Evolutionary conservation across 2,797 vertebrate species (phyloP).

Genomic region (Parauchenoglanis punctatus): DNA sequence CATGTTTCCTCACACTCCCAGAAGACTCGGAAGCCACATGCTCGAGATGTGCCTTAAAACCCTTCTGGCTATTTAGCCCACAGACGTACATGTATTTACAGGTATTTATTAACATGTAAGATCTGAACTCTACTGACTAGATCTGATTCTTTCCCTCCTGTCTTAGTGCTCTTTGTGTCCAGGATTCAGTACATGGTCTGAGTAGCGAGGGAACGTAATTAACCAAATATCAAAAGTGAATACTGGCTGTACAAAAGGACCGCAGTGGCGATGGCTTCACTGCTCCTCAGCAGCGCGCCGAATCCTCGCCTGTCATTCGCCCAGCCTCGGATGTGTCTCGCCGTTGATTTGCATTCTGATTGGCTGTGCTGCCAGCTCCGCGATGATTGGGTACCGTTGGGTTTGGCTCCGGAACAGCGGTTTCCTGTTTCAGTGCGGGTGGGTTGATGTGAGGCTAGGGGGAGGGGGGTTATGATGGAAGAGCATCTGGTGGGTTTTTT

Average conservation of each 20-base stretch:
- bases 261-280: background rate
- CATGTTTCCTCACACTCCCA: conserved; percentile 34
- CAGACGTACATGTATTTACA: background rate
- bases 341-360: conserved; percentile 22
- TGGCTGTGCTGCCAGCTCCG: conserved; percentile 1
- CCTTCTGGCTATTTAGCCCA: background rate
- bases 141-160: background rate
- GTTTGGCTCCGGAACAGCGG: conserved; percentile 47
- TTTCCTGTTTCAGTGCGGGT: conserved; percentile 61
- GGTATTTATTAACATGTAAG: background rate
- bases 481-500: conserved; percentile 50
- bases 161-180: background rate
- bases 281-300: background rate
- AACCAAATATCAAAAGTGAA: background rate
- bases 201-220: background rate
- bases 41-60: background rate
- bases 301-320: conserved; percentile 26
- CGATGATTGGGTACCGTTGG: conserved; percentile 48
- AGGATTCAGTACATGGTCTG: background rate
- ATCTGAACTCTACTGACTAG: background rate
- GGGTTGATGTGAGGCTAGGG: conserved; percentile 25
- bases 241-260: background rate
- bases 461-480: background rate
- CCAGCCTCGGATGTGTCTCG: background rate
- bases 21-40: conserved; percentile 5